Evolutionary conservation across 2,113 vertebrate genomes (phyloP).

Genomic region (Cyrtonyx montezumae): DNA sequence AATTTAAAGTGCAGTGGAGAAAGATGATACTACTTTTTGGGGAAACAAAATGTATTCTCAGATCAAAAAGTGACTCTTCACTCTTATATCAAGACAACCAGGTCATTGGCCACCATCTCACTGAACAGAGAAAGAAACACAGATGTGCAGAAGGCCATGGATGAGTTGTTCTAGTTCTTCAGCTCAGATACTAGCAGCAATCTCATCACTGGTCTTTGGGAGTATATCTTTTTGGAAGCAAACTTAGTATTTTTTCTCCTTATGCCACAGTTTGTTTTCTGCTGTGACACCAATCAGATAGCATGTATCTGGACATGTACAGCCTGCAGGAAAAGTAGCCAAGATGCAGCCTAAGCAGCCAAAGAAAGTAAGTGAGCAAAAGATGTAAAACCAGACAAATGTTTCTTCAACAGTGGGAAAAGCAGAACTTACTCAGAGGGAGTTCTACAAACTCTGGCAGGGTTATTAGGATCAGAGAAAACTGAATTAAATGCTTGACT

Average conservation of each 20-base stretch:
- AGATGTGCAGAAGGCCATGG: rapidly evolving
- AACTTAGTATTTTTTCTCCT: not conserved
- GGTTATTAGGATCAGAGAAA: constrained; percentile 17
- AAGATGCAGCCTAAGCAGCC: not conserved
- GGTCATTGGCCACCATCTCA: not conserved
- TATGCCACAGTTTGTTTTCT: not conserved
- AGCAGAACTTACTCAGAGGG: not conserved
- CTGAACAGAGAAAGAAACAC: not conserved
- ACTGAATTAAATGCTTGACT: constrained; percentile 27
- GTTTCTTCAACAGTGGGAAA: not conserved
- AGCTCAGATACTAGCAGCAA: not conserved
- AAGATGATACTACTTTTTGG: not conserved
- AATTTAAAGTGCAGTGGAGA: not conserved
- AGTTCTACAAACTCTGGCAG: not conserved
- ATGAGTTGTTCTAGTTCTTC: not conserved
- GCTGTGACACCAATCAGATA: not conserved
- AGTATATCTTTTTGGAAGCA: not conserved
- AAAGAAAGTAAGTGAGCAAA: not conserved
- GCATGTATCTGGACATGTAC: not conserved
- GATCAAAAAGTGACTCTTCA: not conserved
- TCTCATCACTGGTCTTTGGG: not conserved
- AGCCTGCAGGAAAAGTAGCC: not conserved
- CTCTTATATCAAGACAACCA: not conserved
- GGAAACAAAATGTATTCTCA: not conserved
- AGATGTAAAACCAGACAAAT: not conserved